Conservation (phyloP, 2,113 vertebrate genomes). For the Misgurnus mizolepis region DNA sequence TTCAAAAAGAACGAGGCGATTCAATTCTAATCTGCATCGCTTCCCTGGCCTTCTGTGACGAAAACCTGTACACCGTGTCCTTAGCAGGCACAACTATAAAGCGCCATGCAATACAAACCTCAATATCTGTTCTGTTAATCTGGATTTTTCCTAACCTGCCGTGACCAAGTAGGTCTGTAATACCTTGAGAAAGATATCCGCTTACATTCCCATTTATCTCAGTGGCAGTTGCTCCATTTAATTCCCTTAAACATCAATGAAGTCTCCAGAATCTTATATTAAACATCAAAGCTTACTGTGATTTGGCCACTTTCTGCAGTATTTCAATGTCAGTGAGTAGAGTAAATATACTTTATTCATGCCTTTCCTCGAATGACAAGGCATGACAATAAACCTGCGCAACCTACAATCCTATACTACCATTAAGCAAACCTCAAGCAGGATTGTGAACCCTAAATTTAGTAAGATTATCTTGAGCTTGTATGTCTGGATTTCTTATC, state of each 20-base stretch:
- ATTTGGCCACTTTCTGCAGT: too few relatives aligned
- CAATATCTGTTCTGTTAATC: background rate
- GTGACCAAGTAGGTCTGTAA: background rate
- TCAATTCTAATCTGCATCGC: background rate
- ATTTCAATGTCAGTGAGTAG: background rate
- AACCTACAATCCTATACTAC: slow-evolving; percentile 48
- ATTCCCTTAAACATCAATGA: too few relatives aligned
- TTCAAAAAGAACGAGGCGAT: background rate
- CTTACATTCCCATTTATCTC: too few relatives aligned
- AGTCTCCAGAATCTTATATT: too few relatives aligned
- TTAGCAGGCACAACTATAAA: background rate
- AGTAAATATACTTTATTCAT: background rate
- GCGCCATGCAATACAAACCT: background rate
- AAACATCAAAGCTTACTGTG: too few relatives aligned
- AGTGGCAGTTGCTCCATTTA: too few relatives aligned
- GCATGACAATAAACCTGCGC: too few relatives aligned
- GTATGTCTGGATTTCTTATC: slow-evolving; percentile 59
- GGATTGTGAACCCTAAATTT: slow-evolving; percentile 62
- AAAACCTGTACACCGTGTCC: background rate
- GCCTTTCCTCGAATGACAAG: too few relatives aligned
- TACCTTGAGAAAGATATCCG: too few relatives aligned
- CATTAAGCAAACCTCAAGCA: slow-evolving; percentile 41
- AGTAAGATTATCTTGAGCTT: slow-evolving; percentile 52
- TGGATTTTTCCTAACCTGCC: background rate
- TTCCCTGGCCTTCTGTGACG: background rate